phyloP scores from a whole-genome alignment of 2,888 invertebrate genomes.

The Volucella bombylans region DNA sequence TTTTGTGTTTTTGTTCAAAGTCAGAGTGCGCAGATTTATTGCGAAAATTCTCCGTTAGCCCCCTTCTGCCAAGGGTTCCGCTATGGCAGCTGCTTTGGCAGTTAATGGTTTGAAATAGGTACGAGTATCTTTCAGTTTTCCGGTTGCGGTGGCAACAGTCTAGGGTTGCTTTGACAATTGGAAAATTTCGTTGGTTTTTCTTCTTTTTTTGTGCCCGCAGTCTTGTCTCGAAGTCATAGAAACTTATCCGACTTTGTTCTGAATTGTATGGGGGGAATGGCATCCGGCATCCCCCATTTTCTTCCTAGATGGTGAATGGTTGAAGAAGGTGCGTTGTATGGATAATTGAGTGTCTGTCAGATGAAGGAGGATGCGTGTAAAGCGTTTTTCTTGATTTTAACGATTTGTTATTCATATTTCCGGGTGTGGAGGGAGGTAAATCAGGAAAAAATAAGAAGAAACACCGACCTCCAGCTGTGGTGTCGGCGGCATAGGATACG shows the following conservation, averaged over 20 bases:
- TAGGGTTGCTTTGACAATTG: conserved; percentile 57
- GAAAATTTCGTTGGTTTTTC: conserved; percentile 28
- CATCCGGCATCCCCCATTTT: conserved; percentile 4
- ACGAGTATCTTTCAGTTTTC: conserved; percentile 26
- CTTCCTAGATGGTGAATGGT: background rate
- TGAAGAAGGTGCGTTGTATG: conserved; percentile 7
- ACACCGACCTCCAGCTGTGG: conserved; percentile 60
- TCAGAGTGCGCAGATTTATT: conserved; percentile 63
- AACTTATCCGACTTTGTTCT: conserved; percentile 31
- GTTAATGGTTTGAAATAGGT: conserved; percentile 67
- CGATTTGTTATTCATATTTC: conserved; percentile 73
- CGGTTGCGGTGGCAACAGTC: conserved; percentile 42
- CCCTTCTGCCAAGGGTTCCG: background rate
- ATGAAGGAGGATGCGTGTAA: conserved; percentile 63
- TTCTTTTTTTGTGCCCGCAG: conserved; percentile 17
- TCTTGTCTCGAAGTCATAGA: conserved; percentile 35
- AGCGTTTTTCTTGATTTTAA: conserved; percentile 67
- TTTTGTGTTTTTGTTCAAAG: conserved; percentile 39
- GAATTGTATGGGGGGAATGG: background rate
- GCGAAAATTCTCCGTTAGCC: conserved; percentile 58
- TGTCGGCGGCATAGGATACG: conserved; percentile 41
- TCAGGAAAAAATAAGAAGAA: background rate
- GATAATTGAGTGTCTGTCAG: conserved; percentile 71
- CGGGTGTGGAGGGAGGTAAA: conserved; percentile 13
- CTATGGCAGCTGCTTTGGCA: conserved; percentile 58